Evolutionary conservation across 1,140 invertebrate genomes (phyloP).

Genomic region (Chlorops oryzae): DNA sequence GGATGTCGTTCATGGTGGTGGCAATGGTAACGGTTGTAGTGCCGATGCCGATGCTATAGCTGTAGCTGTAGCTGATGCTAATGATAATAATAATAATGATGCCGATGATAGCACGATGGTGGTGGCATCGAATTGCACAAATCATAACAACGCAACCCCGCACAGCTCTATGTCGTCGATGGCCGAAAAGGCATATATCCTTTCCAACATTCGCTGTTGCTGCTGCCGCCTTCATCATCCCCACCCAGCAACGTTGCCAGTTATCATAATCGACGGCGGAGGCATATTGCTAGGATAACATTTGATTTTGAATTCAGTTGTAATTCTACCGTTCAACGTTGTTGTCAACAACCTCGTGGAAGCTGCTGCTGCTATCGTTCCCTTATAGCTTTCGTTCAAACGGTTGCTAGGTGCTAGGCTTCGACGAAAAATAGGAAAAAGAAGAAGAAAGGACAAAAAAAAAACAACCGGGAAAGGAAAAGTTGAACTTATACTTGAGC

Average conservation of each 20-base stretch:
- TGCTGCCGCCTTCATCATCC: constrained; percentile 25
- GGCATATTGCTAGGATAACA: constrained; percentile 49
- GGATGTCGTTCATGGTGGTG: background rate
- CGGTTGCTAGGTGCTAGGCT: constrained; percentile 45
- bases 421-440: too few relatives aligned
- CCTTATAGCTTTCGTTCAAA: constrained; percentile 26
- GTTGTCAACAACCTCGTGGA: too few relatives aligned
- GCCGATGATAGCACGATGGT: background rate
- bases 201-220: constrained; percentile 32
- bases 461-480: too few relatives aligned
- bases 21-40: background rate
- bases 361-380: too few relatives aligned
- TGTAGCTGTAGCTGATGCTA: constrained; percentile 1
- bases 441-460: too few relatives aligned
- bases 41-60: background rate
- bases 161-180: constrained; percentile 6
- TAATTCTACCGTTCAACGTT: constrained; percentile 45
- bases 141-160: constrained; percentile 29
- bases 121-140: constrained; percentile 18
- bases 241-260: constrained; percentile 14
- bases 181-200: constrained; percentile 1
- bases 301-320: constrained; percentile 49
- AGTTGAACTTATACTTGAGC: too few relatives aligned
- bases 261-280: constrained; percentile 45
- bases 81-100: background rate